Conservation (phyloP, 2,888 invertebrate species). For the Acleris holmiana region DNA sequence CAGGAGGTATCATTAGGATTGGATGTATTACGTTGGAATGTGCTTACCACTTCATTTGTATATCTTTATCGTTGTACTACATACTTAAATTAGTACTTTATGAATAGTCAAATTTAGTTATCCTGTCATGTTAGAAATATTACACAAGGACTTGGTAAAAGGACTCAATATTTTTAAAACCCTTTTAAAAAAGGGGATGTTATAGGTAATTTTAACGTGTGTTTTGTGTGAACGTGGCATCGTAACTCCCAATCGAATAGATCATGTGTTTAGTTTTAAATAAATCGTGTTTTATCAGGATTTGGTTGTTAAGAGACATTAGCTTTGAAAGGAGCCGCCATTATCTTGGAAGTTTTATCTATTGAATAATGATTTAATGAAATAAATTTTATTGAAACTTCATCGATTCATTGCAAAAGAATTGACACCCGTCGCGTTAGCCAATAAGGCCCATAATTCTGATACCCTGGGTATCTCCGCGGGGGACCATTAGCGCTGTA, state of each 20-base stretch:
- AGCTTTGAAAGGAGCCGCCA: no score
- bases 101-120: conserved; percentile 4
- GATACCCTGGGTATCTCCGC: conserved; percentile 26
- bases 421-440: conserved; percentile 29
- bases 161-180: no score
- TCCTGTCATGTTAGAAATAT: not conserved
- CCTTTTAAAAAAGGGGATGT: no score
- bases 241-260: no score
- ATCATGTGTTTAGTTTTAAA: no score
- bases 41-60: conserved; percentile 12
- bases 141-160: not conserved
- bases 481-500: conserved; percentile 39
- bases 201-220: no score
- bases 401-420: conserved; percentile 37
- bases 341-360: no score
- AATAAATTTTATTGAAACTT: conserved; percentile 11
- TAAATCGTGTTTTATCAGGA: no score
- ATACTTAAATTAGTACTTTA: conserved; percentile 11
- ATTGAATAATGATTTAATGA: not conserved
- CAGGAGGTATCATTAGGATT: conserved; percentile 19
- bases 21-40: conserved; percentile 24
- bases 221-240: no score
- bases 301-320: no score
- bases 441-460: conserved; percentile 31
- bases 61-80: conserved; percentile 1